Evolutionary conservation across 2,888 invertebrate genomes (phyloP).

Genomic region (Camponotus fellah): DNA sequence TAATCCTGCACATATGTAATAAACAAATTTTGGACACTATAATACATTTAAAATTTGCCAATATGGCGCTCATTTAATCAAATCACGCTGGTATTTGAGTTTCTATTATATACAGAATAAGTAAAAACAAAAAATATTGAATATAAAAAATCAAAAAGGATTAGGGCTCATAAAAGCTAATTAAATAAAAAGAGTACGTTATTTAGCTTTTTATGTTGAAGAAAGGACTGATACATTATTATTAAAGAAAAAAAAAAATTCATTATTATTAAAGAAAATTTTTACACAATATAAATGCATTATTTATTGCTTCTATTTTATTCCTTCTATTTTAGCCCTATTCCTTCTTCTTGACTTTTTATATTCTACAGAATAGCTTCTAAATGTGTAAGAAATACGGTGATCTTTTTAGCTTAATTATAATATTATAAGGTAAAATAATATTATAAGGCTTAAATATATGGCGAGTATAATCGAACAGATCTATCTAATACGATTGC

Average conservation of each 20-base stretch:
- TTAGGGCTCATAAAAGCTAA: no score
- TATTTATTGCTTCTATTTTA: no score
- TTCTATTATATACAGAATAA: conserved; percentile 6
- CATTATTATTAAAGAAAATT: no score
- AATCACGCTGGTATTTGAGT: conserved; percentile 3
- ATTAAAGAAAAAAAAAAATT: no score
- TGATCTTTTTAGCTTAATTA: conserved; percentile 27
- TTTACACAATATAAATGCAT: no score
- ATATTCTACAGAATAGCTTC: conserved; percentile 6
- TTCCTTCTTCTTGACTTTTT: no score
- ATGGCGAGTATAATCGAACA: conserved; percentile 35
- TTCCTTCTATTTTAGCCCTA: no score
- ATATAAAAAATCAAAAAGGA: no score
- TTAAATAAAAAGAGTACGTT: no score
- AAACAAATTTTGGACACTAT: conserved; percentile 17
- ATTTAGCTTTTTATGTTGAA: no score
- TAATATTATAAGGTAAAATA: conserved; percentile 17
- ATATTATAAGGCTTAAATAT: conserved; percentile 9
- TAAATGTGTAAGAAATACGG: not conserved
- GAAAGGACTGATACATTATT: no score
- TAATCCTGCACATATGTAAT: conserved; percentile 32
- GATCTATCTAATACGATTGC: conserved; percentile 17
- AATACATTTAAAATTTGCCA: conserved; percentile 7
- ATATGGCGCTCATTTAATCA: not conserved
- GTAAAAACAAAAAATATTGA: not conserved